phyloP scores from a whole-genome alignment of 2,888 invertebrate genomes.

The Electrophaes corylata region DNA sequence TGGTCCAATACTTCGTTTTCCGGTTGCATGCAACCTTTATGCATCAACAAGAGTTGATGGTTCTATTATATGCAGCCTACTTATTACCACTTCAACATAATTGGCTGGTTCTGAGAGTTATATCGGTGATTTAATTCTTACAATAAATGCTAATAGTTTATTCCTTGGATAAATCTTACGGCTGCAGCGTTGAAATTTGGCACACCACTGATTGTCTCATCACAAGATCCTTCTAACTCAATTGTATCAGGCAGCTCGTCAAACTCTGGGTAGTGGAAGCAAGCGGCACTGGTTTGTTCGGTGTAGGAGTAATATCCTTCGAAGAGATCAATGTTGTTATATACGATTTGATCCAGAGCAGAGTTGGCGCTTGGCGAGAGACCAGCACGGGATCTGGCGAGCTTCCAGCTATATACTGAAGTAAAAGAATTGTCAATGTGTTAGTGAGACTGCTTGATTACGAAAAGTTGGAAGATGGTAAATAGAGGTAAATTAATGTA shows the following conservation, averaged over 20 bases:
- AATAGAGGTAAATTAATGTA: too few relatives aligned
- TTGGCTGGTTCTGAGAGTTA: too few relatives aligned
- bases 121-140: too few relatives aligned
- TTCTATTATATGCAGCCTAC: too few relatives aligned
- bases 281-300: slow-evolving; percentile 56
- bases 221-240: slow-evolving; percentile 59
- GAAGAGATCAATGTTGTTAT: slow-evolving; percentile 54
- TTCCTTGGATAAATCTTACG: slow-evolving; percentile 43
- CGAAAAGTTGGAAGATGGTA: too few relatives aligned
- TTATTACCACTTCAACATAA: too few relatives aligned
- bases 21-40: too few relatives aligned
- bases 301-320: slow-evolving; percentile 60
- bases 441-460: too few relatives aligned
- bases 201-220: slow-evolving; percentile 54
- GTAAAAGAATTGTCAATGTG: slow-evolving; percentile 15
- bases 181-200: slow-evolving; percentile 51
- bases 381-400: slow-evolving; percentile 54
- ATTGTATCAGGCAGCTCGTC: slow-evolving; percentile 51
- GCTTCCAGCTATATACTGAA: slow-evolving; percentile 74
- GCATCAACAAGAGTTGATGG: too few relatives aligned
- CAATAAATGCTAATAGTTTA: too few relatives aligned
- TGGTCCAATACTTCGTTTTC: too few relatives aligned
- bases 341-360: slow-evolving; percentile 51
- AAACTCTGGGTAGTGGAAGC: slow-evolving; percentile 70
- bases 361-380: slow-evolving; percentile 50